phyloP scores from a whole-genome alignment of 35 echinoderm and acorn worm species.

The Heliocidaris tuberculata region DNA sequence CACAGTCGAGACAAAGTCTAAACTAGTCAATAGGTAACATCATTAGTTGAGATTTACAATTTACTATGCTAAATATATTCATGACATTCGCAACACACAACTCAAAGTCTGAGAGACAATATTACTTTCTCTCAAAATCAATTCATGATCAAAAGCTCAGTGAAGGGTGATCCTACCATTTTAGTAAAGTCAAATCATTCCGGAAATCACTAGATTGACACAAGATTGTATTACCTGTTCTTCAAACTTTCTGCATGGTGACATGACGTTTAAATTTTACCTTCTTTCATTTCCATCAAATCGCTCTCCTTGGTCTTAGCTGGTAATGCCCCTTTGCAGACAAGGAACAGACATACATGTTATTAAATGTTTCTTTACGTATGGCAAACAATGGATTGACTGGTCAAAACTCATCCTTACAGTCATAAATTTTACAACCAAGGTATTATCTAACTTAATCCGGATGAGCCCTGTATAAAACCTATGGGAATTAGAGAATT shows the following conservation, averaged over 20 bases:
- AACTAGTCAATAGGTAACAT: too few species aligned
- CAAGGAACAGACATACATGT: constrained; percentile 28
- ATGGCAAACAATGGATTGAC: not conserved
- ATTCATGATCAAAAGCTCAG: not conserved
- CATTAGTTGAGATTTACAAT: too few species aligned
- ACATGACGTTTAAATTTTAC: not conserved
- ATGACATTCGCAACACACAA: too few species aligned
- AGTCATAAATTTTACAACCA: too few species aligned
- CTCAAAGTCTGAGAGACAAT: too few species aligned
- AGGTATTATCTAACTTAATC: too few species aligned
- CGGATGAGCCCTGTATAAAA: too few species aligned
- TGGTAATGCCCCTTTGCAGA: not conserved
- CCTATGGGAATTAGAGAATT: too few species aligned
- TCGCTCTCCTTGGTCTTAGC: not conserved
- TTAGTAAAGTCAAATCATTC: not conserved
- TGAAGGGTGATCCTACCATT: not conserved
- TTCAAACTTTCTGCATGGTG: not conserved
- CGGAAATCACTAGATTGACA: not conserved
- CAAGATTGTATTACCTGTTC: constrained; percentile 5
- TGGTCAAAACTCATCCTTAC: not conserved
- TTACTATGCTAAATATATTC: too few species aligned
- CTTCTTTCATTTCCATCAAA: constrained; percentile 34
- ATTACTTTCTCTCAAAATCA: too few species aligned
- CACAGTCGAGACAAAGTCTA: too few species aligned
- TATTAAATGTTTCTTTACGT: not conserved